Evolutionary conservation across 2,113 vertebrate genomes (phyloP).

Genomic region (zebrafish (Danio rerio)): DNA sequence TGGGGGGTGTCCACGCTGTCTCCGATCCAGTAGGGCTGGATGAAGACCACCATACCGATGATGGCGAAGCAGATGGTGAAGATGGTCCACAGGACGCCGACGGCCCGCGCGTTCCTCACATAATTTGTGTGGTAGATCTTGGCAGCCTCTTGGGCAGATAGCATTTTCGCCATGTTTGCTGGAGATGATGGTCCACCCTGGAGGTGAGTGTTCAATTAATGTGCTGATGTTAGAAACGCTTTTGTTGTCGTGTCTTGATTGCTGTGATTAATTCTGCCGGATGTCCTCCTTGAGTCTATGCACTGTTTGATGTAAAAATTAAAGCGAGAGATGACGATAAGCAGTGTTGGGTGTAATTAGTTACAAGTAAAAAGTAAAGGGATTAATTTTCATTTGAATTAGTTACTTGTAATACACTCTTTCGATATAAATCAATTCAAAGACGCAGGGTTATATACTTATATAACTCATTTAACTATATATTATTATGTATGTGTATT

Average conservation of each 20-base stretch:
- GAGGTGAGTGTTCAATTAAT: too few species aligned
- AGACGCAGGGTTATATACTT: too few species aligned
- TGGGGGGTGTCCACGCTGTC: constrained; percentile 96
- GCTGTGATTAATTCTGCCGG: neutral
- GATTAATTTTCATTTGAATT: too few species aligned
- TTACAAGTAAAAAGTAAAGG: too few species aligned
- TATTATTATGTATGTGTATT: too few species aligned
- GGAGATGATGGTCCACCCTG: neutral
- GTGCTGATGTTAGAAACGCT: neutral
- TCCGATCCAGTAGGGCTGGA: constrained; percentile 98
- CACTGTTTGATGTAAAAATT: neutral
- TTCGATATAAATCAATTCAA: too few species aligned
- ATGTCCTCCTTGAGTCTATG: neutral
- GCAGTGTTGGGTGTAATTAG: too few species aligned
- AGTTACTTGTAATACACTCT: too few species aligned
- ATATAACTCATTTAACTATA: too few species aligned
- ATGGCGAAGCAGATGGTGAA: constrained; percentile 96
- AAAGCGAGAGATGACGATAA: too few species aligned
- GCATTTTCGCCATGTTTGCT: constrained; percentile 69
- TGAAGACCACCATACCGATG: constrained; percentile 93
- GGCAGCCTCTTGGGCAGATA: constrained; percentile 93
- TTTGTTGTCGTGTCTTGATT: neutral
- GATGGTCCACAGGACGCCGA: constrained; percentile 93
- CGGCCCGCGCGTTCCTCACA: constrained; percentile 89
- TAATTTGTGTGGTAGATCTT: constrained; percentile 98